Base-by-base conservation (phyloP, 2,888 invertebrate genomes). In the Girardia tigrina region DNA sequence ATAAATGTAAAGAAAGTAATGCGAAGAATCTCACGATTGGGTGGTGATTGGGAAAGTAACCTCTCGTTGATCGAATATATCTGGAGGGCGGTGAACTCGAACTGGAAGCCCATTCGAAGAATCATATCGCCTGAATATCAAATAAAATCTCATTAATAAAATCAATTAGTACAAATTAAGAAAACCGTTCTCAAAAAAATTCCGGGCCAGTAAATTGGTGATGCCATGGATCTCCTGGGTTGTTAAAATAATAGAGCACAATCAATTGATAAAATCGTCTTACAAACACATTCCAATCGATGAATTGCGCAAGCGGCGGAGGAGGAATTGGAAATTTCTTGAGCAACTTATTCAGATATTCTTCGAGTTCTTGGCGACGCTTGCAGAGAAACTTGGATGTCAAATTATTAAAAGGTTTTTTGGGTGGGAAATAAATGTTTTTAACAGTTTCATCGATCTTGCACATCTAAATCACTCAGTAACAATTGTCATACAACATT, bases 351-450 rank as follows among this genome's bases (percentile, higher is more conserved):
- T 85, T 83, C 72, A 94, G 86, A 84, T 95, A 95, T 72, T 88
- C 87, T 83, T 91, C 90, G 56, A 95, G 85, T 20, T 89, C 91
- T 78, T 88, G 87, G 77, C 90, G 88, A 75, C 94, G 87, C 80
- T 89, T 90, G 81, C 91, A 90, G 0, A 97, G 87, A 82, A 97
- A 95, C 76, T 88, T 87, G 0, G 91, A 90, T 78, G 90, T 90
- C 84, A 90, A 91, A 82, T 93, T 94, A 0, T 94, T 90, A 80
- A 94, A 89, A 1, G 92, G 87, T 86, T 93, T 94, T 84, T 97
- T 95, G 0, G 92, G 92, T 14, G 95, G 95, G 20, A 95, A 85
- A 56, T 56, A 56, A 16, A 56, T 56, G 4, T 12, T 4, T 23
- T 56, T 56, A 2, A 56, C 56, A 56, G 56, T 20, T 12, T 56